Evolutionary conservation across 2,797 vertebrate genomes (phyloP), one percentile per base, ranked within the genome.

Genomic region (Limnodromus scolopaceus): DNA sequence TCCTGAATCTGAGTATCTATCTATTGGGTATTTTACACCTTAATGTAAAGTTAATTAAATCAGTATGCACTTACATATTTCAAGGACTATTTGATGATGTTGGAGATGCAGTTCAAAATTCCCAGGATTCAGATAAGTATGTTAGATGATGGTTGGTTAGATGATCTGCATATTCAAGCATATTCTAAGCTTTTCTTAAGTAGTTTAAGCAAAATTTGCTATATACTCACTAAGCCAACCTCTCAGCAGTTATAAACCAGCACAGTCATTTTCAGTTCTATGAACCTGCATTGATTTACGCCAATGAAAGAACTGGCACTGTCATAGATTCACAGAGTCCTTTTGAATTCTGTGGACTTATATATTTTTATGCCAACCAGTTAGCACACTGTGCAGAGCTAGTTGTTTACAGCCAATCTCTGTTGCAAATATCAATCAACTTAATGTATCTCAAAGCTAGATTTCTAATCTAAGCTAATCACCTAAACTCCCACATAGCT

Each of bases 381-480:
- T 69, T 75, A 80, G 45, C n/a, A 57, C 24, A 70, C 63, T 74
- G 64, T 68, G 39, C 53, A 68, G 72, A 71, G 17, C 39, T 75
- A 25, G 41, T 34, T 92, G 25, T 87, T 91, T 91, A 78, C 34
- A 81, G 49, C 28, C 36, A 83, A 32, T 36, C 57, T 84, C 32
- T 83, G 57, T 57, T 92, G 54, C 20, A 90, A 86, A 39, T 61
- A 95, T 75, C 43, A 92, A 78, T 89, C 65, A 78, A 78, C 5
- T 38, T 87, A 85, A 75, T 54, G 57, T 49, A 69, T 76, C 88
- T 93, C 66, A 55, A 91, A 87, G 18, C 23, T 61, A 57, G 54
- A 57, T 61, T 94, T 93, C 54, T 79, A 86, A 84, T 72, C 32
- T 84, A 76, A 84, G 30, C 32, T 84, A 87, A 94, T 84, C 69